Percentiles rank a stretch among this genome's conserved stretches.
Conservation (phyloP, 2,888 invertebrate genomes). For the Andrena haemorrhoa region DNA sequence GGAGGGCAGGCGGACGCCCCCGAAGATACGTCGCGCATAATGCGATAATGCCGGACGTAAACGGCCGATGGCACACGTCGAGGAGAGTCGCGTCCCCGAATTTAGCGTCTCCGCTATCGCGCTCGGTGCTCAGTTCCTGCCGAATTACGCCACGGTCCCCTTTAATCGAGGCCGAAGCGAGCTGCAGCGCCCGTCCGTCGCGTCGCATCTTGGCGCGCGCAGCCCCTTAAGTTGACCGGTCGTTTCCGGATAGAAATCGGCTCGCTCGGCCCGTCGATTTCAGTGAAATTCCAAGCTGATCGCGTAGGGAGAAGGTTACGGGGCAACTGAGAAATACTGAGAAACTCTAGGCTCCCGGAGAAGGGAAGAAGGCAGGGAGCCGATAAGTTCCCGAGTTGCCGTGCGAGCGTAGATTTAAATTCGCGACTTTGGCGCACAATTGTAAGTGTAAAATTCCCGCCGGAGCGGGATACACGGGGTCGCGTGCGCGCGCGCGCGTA, state of each 20-base stretch:
- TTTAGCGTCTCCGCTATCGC: slow-evolving; percentile 55
- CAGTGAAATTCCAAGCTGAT: too few relatives aligned
- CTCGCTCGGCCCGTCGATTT: background rate
- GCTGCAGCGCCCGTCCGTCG: slow-evolving; percentile 9
- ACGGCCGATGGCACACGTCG: slow-evolving; percentile 49
- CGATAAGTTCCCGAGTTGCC: background rate
- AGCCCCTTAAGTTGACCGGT: slow-evolving; percentile 5
- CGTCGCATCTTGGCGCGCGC: slow-evolving; percentile 25
- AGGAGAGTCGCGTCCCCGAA: slow-evolving; percentile 34
- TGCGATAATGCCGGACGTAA: slow-evolving; percentile 44
- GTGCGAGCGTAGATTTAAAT: slow-evolving; percentile 1
- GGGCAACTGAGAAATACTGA: too few relatives aligned
- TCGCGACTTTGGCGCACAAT: background rate
- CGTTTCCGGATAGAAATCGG: background rate
- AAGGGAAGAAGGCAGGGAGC: background rate
- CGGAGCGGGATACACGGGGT: background rate
- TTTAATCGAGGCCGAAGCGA: slow-evolving; percentile 55
- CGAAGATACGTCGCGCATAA: slow-evolving; percentile 50
- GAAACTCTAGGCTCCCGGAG: too few relatives aligned
- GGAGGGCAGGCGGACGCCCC: background rate
- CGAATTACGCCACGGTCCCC: slow-evolving; percentile 48
- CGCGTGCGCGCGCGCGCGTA: background rate
- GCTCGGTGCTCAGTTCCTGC: slow-evolving; percentile 25
- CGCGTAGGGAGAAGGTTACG: too few relatives aligned
- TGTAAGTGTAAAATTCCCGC: slow-evolving; percentile 7